Evolutionary conservation across 2,888 invertebrate genomes (phyloP), one percentile per base, ranked within the genome.

Genomic region (Lysandra bellargus): DNA sequence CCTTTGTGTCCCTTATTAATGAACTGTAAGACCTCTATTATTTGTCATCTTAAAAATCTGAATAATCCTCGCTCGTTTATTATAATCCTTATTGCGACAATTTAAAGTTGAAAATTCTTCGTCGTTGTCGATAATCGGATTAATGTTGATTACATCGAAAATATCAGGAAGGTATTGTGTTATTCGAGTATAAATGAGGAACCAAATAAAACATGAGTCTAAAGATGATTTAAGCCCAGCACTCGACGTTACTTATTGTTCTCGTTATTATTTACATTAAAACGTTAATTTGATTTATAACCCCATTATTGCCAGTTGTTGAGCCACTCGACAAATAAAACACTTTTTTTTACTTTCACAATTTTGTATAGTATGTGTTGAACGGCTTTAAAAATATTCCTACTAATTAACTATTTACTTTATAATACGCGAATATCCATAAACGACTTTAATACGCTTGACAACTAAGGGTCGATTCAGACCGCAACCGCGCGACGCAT

Each of bases 1-100:
- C 82, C 84, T 85, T 88, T 88, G 86, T 88, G 84, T 85, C 82
- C 83, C 85, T 81, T 88, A 85, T 85, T 87, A 89, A 89, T 88
- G 87, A 88, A 87, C 85, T 84, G 83, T 87, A 86, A 88, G 86
- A 85, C 83, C 81, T 76, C 76, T 76, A 76, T 82, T 84, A 85
- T 85, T 84, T 86, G 88, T 87, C 87, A 85, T 85, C 81, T 82
- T 80, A 80, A 80, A 80, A 81, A 80, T 78, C 69, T 60, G 33
- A 74, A 72, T 78, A 80, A 37, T 40, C 7, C 7, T 30, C 30
- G 4, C 53, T 12, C 33, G 49, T 40, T 3, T 17, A 80, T 78
- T 77, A 53, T 57, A 49, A 78, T 79, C 79, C 73, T 76, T 81
- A 81, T 75, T 9, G 1, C 23, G 2, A 37, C n/a, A 0, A 1